A percentile compares a stretch with the other conserved stretches of the same genome.
Evolutionary conservation across 2,113 vertebrate species (phyloP).

Genomic region (Misgurnus anguillicaudatus): DNA sequence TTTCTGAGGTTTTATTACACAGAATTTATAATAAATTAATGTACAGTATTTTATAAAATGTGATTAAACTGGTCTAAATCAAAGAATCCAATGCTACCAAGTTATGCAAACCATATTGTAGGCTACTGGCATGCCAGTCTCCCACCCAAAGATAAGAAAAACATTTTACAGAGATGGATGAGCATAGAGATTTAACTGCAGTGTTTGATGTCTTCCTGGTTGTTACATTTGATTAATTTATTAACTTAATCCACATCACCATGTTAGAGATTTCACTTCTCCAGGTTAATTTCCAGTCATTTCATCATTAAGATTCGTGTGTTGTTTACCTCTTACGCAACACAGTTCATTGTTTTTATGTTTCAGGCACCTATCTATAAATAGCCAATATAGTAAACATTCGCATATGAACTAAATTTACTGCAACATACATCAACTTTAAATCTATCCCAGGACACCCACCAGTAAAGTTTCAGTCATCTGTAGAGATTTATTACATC

Average conservation of each 20-base stretch:
- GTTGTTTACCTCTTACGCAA: neutral
- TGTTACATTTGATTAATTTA: slow-evolving; percentile 9
- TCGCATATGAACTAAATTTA: neutral
- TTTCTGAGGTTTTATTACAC: no score
- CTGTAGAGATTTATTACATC: neutral
- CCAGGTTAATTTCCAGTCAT: slow-evolving; percentile 19
- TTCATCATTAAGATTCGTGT: slow-evolving; percentile 31
- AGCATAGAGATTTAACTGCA: neutral
- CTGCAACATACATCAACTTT: neutral
- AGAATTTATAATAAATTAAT: no score
- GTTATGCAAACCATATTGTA: no score
- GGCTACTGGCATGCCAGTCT: neutral
- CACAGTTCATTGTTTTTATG: neutral
- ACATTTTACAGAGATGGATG: neutral
- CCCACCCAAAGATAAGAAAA: neutral
- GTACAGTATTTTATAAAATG: no score
- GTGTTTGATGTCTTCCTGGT: slow-evolving; percentile 36
- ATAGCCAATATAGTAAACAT: neutral
- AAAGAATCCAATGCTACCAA: no score
- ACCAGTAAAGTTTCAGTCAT: neutral
- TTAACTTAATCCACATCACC: slow-evolving; percentile 16
- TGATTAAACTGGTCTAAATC: no score
- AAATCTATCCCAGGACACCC: neutral
- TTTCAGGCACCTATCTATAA: neutral
- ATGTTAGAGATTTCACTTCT: slow-evolving; percentile 15